phyloP scores from a whole-genome alignment of 2,888 invertebrate species.

The Calliopum simillimum region DNA sequence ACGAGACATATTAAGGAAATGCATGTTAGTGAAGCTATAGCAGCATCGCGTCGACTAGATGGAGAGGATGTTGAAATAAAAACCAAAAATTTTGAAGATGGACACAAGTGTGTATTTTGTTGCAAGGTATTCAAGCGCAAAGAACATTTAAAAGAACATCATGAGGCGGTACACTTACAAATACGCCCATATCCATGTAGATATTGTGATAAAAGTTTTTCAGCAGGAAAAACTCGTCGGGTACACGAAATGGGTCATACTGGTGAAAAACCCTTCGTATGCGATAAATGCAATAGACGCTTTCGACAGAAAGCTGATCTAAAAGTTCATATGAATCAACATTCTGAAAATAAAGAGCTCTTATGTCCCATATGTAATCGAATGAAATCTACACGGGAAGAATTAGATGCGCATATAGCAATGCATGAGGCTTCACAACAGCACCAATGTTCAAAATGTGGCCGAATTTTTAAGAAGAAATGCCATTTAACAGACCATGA shows the following conservation, averaged over 20 bases:
- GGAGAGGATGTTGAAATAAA: neutral
- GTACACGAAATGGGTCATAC: conserved; percentile 42
- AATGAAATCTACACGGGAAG: conserved; percentile 30
- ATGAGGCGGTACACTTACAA: conserved; percentile 41
- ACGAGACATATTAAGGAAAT: conserved; percentile 33
- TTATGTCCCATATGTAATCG: conserved; percentile 44
- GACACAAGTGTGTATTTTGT: conserved; percentile 35
- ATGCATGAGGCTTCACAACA: conserved; percentile 37
- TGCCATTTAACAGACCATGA: conserved; percentile 41
- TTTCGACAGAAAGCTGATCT: conserved; percentile 38
- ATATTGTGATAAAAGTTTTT: conserved; percentile 41
- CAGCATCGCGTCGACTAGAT: neutral
- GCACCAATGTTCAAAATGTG: conserved; percentile 40
- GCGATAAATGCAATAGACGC: conserved; percentile 37
- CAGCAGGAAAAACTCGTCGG: conserved; percentile 35
- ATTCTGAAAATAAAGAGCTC: conserved; percentile 38
- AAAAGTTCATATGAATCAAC: conserved; percentile 40
- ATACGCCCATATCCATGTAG: conserved; percentile 39
- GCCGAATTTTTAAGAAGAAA: conserved; percentile 38
- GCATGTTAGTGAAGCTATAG: conserved; percentile 17
- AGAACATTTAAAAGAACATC: conserved; percentile 40
- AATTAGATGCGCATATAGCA: conserved; percentile 38
- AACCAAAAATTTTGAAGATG: neutral
- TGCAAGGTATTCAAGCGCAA: conserved; percentile 39
- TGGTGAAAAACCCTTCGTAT: conserved; percentile 36